phyloP scores from a whole-genome alignment of 2,797 vertebrate genomes.

The Eospalax fontanierii region DNA sequence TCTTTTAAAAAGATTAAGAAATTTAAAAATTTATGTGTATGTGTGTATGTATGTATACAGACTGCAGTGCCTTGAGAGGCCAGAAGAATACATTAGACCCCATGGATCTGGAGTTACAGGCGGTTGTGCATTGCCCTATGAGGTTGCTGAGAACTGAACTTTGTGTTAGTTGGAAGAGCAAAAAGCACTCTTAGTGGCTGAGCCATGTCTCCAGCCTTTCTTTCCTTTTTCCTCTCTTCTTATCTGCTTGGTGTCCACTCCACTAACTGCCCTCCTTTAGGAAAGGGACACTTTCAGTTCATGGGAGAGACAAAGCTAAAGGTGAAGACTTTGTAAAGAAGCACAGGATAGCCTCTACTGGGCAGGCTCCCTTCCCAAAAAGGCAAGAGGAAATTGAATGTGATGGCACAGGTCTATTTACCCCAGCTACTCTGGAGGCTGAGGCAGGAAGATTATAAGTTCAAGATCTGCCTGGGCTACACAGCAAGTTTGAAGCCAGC shows the following conservation, averaged over 20 bases:
- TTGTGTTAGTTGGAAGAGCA: neutral
- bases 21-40: too few relatives aligned
- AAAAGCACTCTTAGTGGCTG: neutral
- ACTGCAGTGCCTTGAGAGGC: neutral
- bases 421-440: neutral
- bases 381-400: neutral
- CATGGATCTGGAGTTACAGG: neutral
- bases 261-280: neutral
- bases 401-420: neutral
- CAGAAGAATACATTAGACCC: neutral
- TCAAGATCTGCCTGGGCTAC: neutral
- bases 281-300: neutral
- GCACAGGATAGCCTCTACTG: fast-evolving
- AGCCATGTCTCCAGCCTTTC: neutral
- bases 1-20: neutral
- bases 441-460: neutral
- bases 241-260: neutral
- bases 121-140: neutral
- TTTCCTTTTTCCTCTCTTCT: neutral
- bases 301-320: neutral
- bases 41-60: neutral
- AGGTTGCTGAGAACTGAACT: neutral
- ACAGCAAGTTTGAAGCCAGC: neutral
- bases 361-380: neutral
- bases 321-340: neutral